phyloP scores from a whole-genome alignment of 2,797 vertebrate species.

The Sciurus carolinensis region DNA sequence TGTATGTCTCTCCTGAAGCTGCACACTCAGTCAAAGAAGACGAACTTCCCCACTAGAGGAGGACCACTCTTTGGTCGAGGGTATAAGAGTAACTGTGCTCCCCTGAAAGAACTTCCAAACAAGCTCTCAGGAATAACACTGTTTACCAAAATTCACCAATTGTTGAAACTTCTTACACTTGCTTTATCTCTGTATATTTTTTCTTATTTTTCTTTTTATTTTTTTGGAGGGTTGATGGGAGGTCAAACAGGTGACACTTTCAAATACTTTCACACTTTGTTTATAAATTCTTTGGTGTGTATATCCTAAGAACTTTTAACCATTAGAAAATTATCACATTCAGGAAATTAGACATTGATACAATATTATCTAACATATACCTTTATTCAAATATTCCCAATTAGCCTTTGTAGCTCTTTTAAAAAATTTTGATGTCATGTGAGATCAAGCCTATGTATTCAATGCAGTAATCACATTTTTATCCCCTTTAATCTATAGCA shows the following conservation, averaged over 20 bases:
- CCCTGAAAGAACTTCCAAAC: too few species aligned
- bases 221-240: too few species aligned
- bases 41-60: too few species aligned
- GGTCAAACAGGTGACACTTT: neutral
- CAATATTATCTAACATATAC: neutral
- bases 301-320: slow-evolving; percentile 1
- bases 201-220: neutral
- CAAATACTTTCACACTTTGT: neutral
- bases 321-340: neutral
- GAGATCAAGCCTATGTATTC: neutral
- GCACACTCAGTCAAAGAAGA: too few species aligned
- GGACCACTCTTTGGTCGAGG: too few species aligned
- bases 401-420: neutral
- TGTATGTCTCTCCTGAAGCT: too few species aligned
- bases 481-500: neutral
- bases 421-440: neutral
- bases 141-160: neutral
- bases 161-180: slow-evolving; percentile 4
- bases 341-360: neutral
- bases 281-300: neutral
- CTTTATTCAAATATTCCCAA: neutral
- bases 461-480: neutral
- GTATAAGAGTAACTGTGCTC: too few species aligned
- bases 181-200: neutral
- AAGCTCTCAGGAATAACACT: too few species aligned